phyloP scores from a whole-genome alignment of 1,140 invertebrate species.

The Telenomus remus region DNA sequence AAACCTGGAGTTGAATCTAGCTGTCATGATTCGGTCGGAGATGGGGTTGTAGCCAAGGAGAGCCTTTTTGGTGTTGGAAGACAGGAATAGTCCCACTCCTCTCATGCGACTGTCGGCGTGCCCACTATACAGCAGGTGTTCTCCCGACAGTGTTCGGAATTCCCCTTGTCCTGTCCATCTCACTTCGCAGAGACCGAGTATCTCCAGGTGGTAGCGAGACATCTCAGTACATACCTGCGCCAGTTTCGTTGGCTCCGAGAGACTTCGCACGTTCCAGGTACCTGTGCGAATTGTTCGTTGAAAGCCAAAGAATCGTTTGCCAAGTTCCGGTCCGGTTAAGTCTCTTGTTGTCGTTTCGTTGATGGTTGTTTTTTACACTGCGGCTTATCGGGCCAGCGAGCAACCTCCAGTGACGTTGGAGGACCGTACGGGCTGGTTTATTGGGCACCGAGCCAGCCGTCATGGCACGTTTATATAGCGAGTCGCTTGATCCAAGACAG shows the following conservation, averaged over 20 bases:
- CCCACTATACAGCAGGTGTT: constrained; percentile 16
- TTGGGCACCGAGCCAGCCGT: constrained; percentile 1
- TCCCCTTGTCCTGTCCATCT: constrained; percentile 23
- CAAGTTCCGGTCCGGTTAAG: constrained; percentile 21
- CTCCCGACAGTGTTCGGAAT: constrained; percentile 3
- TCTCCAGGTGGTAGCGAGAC: constrained; percentile 10
- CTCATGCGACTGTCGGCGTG: not conserved
- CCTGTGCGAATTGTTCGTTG: constrained; percentile 15
- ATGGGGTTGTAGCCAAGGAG: constrained; percentile 15
- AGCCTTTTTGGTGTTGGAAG: not conserved
- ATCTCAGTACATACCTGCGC: constrained; percentile 20
- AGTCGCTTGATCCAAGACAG: constrained; percentile 28
- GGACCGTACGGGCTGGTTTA: not conserved
- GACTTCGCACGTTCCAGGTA: constrained; percentile 31
- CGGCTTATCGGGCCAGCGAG: constrained; percentile 38
- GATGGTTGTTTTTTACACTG: constrained; percentile 25
- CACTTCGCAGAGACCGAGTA: constrained; percentile 12
- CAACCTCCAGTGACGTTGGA: constrained; percentile 28
- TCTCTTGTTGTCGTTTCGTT: constrained; percentile 18
- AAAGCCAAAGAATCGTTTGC: constrained; percentile 31
- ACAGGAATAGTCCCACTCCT: constrained; percentile 17
- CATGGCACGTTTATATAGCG: constrained; percentile 24
- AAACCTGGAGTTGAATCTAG: constrained; percentile 22
- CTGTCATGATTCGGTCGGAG: constrained; percentile 20
- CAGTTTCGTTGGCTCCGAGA: constrained; percentile 22